Base-by-base conservation (phyloP, 2,113 vertebrate species). In the Sterna hirundo region DNA sequence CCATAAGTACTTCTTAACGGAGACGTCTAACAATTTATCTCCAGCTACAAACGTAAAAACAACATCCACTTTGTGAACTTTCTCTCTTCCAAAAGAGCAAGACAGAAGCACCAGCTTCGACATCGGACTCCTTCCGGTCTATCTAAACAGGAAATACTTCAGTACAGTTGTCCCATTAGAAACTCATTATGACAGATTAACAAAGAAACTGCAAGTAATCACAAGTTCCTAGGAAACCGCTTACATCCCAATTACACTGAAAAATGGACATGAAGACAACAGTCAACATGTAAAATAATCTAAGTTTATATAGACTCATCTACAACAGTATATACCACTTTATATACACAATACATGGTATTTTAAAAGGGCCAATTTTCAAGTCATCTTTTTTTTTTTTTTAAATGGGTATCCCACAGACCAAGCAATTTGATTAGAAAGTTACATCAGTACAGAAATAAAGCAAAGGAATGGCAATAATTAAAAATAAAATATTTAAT, bases 151-250 rank as follows among this genome's bases (percentile, higher is more conserved):
- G 89, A 94, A 94, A 87, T 79, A 47, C 61, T 70, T 51, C 5
- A 29, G 65, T 79, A 76, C 26, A 6, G 26, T 68, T 89, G 52
- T 89, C 70, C 77, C 61, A 85, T 84, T 83, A 94, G 62, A 89
- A 94, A 89, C 72, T 93, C 83, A 76, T 89, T 82, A 81, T 26
- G 55, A 54, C 69, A 91, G 65, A 89, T 84, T 89, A 96, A 96
- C 1, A 6, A 95, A 94, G 80, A 84, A 96, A 94, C 61, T 91
- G 72, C 51, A 93, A 91, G 42, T 58, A 88, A 93, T 93, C 83
- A 68, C 52, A 71, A 84, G 11, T 78, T 78, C 64, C 81, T 78
- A 86, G 83, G 51, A 93, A 93, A 84, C 23, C 3, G 4, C 30
- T 88, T 90, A 62, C 40, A 82, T 27, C 26, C 34, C 34, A 87